Evolutionary conservation across 2,888 invertebrate species (phyloP).

Genomic region (Cenopis cana): DNA sequence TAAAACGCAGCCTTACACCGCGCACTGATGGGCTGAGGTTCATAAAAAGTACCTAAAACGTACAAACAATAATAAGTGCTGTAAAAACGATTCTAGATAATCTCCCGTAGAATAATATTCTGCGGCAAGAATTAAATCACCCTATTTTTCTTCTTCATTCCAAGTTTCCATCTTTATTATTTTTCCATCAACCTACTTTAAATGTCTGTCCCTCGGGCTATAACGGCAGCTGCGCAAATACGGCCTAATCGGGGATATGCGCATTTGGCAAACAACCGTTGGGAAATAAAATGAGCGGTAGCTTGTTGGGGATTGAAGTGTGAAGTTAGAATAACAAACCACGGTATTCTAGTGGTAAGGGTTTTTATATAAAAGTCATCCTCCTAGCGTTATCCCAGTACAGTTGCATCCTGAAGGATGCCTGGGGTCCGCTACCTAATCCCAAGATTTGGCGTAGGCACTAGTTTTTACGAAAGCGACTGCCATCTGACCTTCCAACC

Average conservation of each 20-base stretch:
- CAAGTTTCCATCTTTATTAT: conserved; percentile 5
- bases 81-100: background rate
- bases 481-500: too few relatives aligned
- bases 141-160: conserved; percentile 1
- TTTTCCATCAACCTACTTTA: background rate
- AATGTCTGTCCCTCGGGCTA: conserved; percentile 4
- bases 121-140: too few relatives aligned
- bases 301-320: conserved; percentile 1
- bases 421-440: too few relatives aligned
- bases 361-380: too few relatives aligned
- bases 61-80: background rate
- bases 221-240: conserved; percentile 27
- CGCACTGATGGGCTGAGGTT: too few relatives aligned
- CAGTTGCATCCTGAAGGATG: too few relatives aligned
- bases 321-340: background rate
- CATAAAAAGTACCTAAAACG: too few relatives aligned
- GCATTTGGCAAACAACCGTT: conserved; percentile 11
- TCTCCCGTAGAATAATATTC: background rate
- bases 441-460: too few relatives aligned
- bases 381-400: too few relatives aligned
- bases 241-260: conserved; percentile 7
- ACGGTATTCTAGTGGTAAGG: too few relatives aligned
- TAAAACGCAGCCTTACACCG: too few relatives aligned
- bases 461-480: too few relatives aligned
- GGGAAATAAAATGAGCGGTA: conserved; percentile 10